phyloP scores from a whole-genome alignment of 2,888 invertebrate species.

The Drosophila putrida region DNA sequence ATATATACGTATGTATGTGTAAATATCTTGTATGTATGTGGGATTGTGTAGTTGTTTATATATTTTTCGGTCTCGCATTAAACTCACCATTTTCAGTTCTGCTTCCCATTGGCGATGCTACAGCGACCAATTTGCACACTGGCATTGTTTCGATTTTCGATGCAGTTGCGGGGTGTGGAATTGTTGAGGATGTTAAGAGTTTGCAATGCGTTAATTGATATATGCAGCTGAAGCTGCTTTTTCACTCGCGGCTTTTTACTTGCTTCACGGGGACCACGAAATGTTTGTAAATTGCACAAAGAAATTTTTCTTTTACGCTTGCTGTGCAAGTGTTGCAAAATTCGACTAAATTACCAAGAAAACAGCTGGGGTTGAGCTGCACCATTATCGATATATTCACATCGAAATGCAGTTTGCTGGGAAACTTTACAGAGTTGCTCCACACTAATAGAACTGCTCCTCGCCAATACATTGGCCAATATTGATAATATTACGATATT shows the following conservation, averaged over 20 bases:
- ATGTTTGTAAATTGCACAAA: slow-evolving; percentile 66
- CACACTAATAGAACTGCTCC: slow-evolving; percentile 12
- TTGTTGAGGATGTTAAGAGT: slow-evolving; percentile 16
- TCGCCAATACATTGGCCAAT: not conserved
- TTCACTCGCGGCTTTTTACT: slow-evolving; percentile 49
- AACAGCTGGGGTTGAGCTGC: slow-evolving; percentile 58
- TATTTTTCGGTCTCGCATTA: slow-evolving; percentile 4
- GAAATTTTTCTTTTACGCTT: slow-evolving; percentile 67
- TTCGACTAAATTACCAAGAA: slow-evolving; percentile 29
- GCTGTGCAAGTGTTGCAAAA: slow-evolving; percentile 59
- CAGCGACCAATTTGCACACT: slow-evolving; percentile 46
- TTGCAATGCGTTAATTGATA: slow-evolving; percentile 23
- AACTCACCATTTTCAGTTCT: slow-evolving; percentile 77
- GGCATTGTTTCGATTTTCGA: slow-evolving; percentile 50
- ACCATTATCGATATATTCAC: slow-evolving; percentile 41
- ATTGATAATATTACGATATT: no score
- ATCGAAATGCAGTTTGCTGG: slow-evolving; percentile 4
- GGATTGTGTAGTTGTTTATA: slow-evolving; percentile 20
- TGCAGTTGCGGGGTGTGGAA: slow-evolving; percentile 18
- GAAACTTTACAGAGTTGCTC: slow-evolving; percentile 28
- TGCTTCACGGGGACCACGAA: slow-evolving; percentile 41
- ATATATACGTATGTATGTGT: not conserved
- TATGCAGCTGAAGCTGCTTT: slow-evolving; percentile 54
- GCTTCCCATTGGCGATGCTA: slow-evolving; percentile 58
- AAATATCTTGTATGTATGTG: not conserved